Evolutionary conservation across 1,140 invertebrate species (phyloP), one percentile per base, ranked within the genome.

Genomic region (Euura lappo): DNA sequence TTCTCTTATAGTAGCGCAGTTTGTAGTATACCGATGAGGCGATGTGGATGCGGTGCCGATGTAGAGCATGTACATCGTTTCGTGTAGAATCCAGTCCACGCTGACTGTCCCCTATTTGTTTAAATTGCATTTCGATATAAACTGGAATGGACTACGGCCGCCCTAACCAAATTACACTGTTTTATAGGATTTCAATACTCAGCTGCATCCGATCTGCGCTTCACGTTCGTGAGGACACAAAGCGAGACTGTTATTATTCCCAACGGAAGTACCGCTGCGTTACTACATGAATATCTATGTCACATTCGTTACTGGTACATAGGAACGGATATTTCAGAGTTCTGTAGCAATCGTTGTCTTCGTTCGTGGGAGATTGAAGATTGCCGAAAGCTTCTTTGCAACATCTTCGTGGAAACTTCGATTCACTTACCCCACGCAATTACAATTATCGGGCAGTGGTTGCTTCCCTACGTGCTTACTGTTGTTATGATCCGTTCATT

Each of bases 91-190:
- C 28, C 28, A 28, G 28, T 28, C 73, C 72, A 67, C 68, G 70
- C 70, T 71, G 71, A 76, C 66, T 78, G 51, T 68, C 74, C 66
- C 74, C 83, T 79, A 84, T 83, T 83, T 82, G 81, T 84, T 83
- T 82, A 84, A 84, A 84, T 83, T 82, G 80, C 79, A 72, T 81
- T 81, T 79, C 76, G 70, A 72, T 72, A 69, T 73, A 83, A 81
- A 77, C 78, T 82, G 77, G 76, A 74, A 79, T 78, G 79, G 75
- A 80, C 77, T 73, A 28, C 28, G 28, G 77, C 73, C 72, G 73
- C 74, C 68, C 76, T 77, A 73, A 75, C 72, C 79, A 76, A 82
- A 81, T 82, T 78, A 77, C 77, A 70, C 72, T 72, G 69, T 77
- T 80, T 79, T 78, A 80, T 76, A 76, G 73, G 70, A 79, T 79